Base-by-base conservation (phyloP, 1,140 invertebrate species). In the Thaumatotibia leucotreta region DNA sequence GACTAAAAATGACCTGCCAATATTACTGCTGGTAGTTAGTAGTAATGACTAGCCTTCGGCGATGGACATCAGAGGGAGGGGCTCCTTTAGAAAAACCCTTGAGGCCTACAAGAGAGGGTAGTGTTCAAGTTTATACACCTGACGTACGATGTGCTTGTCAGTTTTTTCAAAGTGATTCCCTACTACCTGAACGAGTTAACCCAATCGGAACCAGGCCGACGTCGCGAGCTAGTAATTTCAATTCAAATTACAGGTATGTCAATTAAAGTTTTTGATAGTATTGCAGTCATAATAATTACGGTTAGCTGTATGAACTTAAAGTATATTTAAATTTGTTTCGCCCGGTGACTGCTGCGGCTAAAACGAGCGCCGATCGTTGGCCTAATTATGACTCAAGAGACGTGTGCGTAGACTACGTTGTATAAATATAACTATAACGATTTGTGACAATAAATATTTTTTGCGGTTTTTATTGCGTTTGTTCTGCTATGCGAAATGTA, bases 111-210 rank as follows among this genome's bases (percentile, higher is more conserved):
- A 80, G 93, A 69, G 92, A 93, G 72, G 92, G 92, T 75, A 94
- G 94, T 75, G 94, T 94, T 63, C 94, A 94, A 75, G 92, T 93
- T 68, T 93, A 93, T 76, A 94, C 95, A 39, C 92, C 94, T 77
- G 95, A 96, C 83, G 96, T 97, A 49, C 94, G 96, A 66, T 97
- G 96, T 87, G 96, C 93, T 67, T 96, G 96, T 92, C 96, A 97
- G 92, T 96, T 94, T 92, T 97, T 94, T 89, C 94, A 95, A 91
- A 94, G 94, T 79, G 94, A 96, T 82, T 95, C 94, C 65, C 84
- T 96, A 75, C 89, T 96, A 70, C 95, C 95, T 54, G 95, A 96
- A 88, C 92, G 94, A 75, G 90, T 93, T 35, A 94, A 94, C 82
- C 93, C 94, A 67, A 88, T 93, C 54, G 93, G 92, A 64, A 92